Evolutionary conservation across 2,888 invertebrate species (phyloP).

Genomic region (Meganola albula): DNA sequence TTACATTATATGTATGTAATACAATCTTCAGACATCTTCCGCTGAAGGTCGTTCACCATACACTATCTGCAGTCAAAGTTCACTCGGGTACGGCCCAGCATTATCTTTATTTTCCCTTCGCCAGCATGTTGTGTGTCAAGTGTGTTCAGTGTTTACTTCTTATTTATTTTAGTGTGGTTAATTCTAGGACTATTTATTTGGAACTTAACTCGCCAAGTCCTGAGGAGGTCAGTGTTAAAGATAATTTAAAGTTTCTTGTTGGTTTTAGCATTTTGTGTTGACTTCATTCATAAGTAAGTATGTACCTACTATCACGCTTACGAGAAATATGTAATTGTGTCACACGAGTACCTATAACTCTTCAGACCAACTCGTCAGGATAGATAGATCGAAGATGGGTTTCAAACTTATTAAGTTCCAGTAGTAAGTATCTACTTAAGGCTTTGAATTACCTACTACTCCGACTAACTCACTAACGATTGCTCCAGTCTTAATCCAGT

Average conservation of each 20-base stretch:
- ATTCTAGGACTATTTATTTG: conserved; percentile 46
- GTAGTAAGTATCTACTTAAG: too few species aligned
- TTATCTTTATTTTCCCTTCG: conserved; percentile 37
- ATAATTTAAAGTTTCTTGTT: too few species aligned
- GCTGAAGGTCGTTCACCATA: conserved; percentile 34
- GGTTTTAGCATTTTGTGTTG: too few species aligned
- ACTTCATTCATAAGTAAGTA: conserved; percentile 8
- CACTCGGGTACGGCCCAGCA: conserved; percentile 24
- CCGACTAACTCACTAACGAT: too few species aligned
- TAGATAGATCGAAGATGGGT: too few species aligned
- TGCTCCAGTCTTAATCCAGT: too few species aligned
- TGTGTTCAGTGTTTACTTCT: conserved; percentile 30
- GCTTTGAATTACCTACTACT: too few species aligned
- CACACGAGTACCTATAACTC: too few species aligned
- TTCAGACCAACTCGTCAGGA: too few species aligned
- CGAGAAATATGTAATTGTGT: not conserved
- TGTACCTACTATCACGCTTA: not conserved
- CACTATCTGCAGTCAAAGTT: conserved; percentile 43
- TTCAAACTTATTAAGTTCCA: too few species aligned
- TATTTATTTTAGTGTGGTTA: conserved; percentile 29
- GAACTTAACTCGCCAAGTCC: conserved; percentile 42
- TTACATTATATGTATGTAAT: too few species aligned
- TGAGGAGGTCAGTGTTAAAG: conserved; percentile 55
- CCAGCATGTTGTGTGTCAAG: conserved; percentile 33
- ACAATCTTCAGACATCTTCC: conserved; percentile 26